Evolutionary conservation across 2,888 invertebrate species (phyloP), one percentile per base, ranked within the genome.

Genomic region (Orchesellides sinensis): DNA sequence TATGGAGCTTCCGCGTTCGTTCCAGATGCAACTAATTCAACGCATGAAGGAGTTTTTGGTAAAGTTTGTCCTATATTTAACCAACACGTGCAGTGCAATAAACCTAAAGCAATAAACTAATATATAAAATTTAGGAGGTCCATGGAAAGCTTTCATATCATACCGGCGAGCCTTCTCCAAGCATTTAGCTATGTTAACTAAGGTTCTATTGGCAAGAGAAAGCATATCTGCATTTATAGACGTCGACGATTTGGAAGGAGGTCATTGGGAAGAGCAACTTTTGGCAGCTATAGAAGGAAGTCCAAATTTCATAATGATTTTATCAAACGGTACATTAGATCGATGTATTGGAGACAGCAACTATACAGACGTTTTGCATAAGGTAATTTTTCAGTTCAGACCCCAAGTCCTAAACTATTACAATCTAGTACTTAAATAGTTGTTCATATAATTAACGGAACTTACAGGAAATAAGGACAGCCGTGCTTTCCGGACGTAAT

Each of bases 291-390:
- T 84, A 17, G 35, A 47, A 25, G 59, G 5, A 17, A 19, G 66
- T 10, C 78, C 83, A 0, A 79, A 83, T 65, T 85, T 85, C 54
- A 45, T 85, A 17, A 54, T 85, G 10, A 29, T 85, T 12, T 19
- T 85, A 19, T 75, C 75, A 6, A 73, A 77, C n/a, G 83, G 83
- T 2, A 83, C 85, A 1, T 23, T 85, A 5, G 83, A 85, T 25
- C 68, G 85, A 2, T 49, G 32, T 19, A 75, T 70, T 17, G 83
- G 83, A 8, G 85, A 85, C 32, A 19, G 40, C 8, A 81, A 80
- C n/a, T 85, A 77, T 29, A 80, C 66, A 0, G 85, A 85, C 14
- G 40, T 77, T 21, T 32, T 85, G 29, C 85, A 85, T 49, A 65
- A 73, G 72, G 84, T 82, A 25, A 23, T 52, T 17, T 65, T 32